These are phyloP conservation scores for Pipa parva DNA, from an alignment of 2,113 vertebrate species.

Conservation along the genomic window DNA sequence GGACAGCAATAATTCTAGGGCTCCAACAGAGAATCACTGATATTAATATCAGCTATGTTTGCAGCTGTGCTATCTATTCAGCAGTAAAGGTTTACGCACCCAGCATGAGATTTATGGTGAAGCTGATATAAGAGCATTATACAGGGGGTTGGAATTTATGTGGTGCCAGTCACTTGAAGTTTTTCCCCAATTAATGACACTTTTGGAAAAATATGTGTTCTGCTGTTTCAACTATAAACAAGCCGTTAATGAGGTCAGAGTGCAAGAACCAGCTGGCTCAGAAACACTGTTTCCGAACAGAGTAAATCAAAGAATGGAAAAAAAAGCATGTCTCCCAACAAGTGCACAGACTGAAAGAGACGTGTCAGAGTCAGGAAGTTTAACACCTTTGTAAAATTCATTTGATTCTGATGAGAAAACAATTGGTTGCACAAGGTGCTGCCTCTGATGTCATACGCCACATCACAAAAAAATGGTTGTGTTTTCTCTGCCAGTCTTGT, in stretches of 20 bases:
- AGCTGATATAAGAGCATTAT: conserved; percentile 26
- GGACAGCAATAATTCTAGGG: neutral
- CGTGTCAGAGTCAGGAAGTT: neutral
- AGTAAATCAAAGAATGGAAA: conserved; percentile 41
- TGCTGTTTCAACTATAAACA: conserved; percentile 64
- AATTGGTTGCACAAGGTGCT: too few relatives aligned
- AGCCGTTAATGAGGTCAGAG: conserved; percentile 62
- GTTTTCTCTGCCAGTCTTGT: too few relatives aligned
- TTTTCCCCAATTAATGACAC: conserved; percentile 59
- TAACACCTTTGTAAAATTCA: neutral
- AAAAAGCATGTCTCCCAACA: conserved; percentile 17
- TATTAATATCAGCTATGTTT: neutral
- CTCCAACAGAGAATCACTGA: neutral
- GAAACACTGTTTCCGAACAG: conserved; percentile 55
- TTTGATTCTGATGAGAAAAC: neutral
- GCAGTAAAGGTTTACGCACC: conserved; percentile 17
- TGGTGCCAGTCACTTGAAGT: conserved; percentile 59
- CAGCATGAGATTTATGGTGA: conserved; percentile 21
- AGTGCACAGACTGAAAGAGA: neutral
- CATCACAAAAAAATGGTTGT: too few relatives aligned
- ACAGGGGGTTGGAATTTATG: conserved; percentile 52
- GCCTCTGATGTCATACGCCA: too few relatives aligned
- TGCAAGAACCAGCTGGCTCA: conserved; percentile 59
- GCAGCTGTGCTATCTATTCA: conserved; percentile 7
- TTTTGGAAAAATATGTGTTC: conserved; percentile 58